Evolutionary conservation across 2,113 vertebrate species (phyloP), one percentile per base, ranked within the genome.

Genomic region (Enhydra lutris): DNA sequence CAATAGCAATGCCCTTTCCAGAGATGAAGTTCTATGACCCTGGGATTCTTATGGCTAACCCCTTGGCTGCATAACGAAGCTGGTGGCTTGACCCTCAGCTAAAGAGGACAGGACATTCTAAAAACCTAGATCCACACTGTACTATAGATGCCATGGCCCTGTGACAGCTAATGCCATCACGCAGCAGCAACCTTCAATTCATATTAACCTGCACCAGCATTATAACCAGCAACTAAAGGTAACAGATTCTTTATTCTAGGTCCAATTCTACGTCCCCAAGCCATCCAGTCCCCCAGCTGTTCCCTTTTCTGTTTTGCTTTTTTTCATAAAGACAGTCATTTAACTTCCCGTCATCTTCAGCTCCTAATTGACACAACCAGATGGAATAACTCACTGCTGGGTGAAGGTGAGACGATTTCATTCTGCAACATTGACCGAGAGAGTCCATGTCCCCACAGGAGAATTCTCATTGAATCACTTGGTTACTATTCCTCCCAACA

Each of bases 351-450:
- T 98, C 98, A 98, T 96, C 95, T 96, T 83, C 85, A 89, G 94
- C 81, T 96, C 78, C 97, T 97, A 97, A 98, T 97, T 98, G 97
- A 95, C 71, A 97, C 67, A 93, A 93, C 92, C 97, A 98, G 96
- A 98, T 97, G 98, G 97, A 97, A 97, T 96, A 97, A 95, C 95
- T 98, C 95, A 97, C 96, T 97, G 93, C 97, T 98, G 93, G 95
- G 86, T 97, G 94, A 98, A 89, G 89, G 57, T 45, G 92, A 97
- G 96, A 96, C 94, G 94, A 86, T 95, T 96, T 97, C 94, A 96
- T 91, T 97, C 96, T 65, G 36, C 96, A 98, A 98, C 98, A 98
- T 87, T 97, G 98, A 98, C 97, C 26, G 59, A 98, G 82, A 98
- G 95, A 98, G 55, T 94, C 97, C 83, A 95, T 50, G 26, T 98